These are phyloP conservation scores for Drosophila busckii DNA, from an alignment of 1,140 invertebrate species.

Conservation along the genomic window DNA sequence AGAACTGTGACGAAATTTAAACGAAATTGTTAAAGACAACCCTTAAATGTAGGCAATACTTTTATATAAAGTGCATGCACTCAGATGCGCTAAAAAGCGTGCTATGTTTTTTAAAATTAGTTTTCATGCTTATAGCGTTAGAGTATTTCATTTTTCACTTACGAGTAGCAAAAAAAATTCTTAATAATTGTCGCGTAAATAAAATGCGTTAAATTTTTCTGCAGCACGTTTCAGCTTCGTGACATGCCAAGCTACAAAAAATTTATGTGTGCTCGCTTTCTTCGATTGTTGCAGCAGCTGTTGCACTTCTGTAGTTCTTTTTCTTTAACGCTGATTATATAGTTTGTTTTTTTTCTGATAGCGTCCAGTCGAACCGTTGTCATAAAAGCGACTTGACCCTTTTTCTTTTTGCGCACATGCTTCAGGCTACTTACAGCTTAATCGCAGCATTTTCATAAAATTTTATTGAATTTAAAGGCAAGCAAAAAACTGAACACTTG, in stretches of 20 bases:
- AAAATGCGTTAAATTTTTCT: slow-evolving; percentile 25
- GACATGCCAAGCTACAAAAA: slow-evolving; percentile 21
- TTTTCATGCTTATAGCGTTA: too few relatives aligned
- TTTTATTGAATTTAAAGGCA: slow-evolving; percentile 75
- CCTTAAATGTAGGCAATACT: too few relatives aligned
- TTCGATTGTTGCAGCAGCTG: slow-evolving; percentile 64
- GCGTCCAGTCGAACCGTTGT: slow-evolving; percentile 41
- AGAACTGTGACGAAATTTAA: too few relatives aligned
- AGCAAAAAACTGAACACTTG: slow-evolving; percentile 56
- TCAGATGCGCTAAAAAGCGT: too few relatives aligned
- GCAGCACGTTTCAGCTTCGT: slow-evolving; percentile 25
- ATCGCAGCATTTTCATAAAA: slow-evolving; percentile 75
- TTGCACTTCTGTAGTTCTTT: too few relatives aligned
- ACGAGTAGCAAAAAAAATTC: too few relatives aligned
- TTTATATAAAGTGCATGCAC: too few relatives aligned
- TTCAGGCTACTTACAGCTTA: slow-evolving; percentile 48
- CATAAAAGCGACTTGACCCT: slow-evolving; percentile 71
- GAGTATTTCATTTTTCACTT: background rate
- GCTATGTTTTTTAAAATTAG: too few relatives aligned
- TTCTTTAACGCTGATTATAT: slow-evolving; percentile 64
- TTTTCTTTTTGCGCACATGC: slow-evolving; percentile 53
- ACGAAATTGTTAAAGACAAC: too few relatives aligned
- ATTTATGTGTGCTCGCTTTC: slow-evolving; percentile 35
- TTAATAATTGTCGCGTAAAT: too few relatives aligned
- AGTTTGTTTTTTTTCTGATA: slow-evolving; percentile 51